Evolutionary conservation across 2,888 invertebrate genomes (phyloP).

Genomic region (Meteorus cinctellus): DNA sequence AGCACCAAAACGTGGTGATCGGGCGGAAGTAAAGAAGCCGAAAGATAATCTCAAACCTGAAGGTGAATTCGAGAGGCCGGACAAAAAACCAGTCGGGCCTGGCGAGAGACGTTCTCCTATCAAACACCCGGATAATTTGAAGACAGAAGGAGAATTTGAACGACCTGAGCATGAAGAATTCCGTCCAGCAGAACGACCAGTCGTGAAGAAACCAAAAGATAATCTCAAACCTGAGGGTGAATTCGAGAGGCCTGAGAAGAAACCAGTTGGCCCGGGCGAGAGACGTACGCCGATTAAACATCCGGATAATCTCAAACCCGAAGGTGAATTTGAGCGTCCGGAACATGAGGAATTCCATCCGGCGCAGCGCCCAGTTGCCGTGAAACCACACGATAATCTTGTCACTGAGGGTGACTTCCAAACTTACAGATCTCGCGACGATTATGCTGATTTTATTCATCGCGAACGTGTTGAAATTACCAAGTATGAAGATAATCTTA

Average conservation of each 20-base stretch:
- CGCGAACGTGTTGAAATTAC: slow-evolving; percentile 73
- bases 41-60: slow-evolving; percentile 74
- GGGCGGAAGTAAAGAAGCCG: slow-evolving; percentile 76
- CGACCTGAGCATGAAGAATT: slow-evolving; percentile 66
- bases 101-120: slow-evolving; percentile 72
- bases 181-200: slow-evolving; percentile 73
- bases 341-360: slow-evolving; percentile 50
- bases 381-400: slow-evolving; percentile 75
- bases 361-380: slow-evolving; percentile 68
- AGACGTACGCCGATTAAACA: slow-evolving; percentile 77
- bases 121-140: slow-evolving; percentile 75
- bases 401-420: slow-evolving; percentile 72
- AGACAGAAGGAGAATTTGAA: slow-evolving; percentile 77
- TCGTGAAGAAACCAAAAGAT: slow-evolving; percentile 76
- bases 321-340: slow-evolving; percentile 73
- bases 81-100: slow-evolving; percentile 76
- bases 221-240: slow-evolving; percentile 73
- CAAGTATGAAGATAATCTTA: slow-evolving; percentile 75
- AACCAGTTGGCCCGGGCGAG: slow-evolving; percentile 75
- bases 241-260: slow-evolving; percentile 51
- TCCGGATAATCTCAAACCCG: slow-evolving; percentile 77
- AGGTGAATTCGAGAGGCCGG: slow-evolving; percentile 75
- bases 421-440: slow-evolving; percentile 53
- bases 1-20: slow-evolving; percentile 76
- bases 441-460: slow-evolving; percentile 74